These are phyloP conservation scores for Rhabdomys pumilio DNA, from an alignment of 2,797 vertebrate species.

Conservation along the genomic window DNA sequence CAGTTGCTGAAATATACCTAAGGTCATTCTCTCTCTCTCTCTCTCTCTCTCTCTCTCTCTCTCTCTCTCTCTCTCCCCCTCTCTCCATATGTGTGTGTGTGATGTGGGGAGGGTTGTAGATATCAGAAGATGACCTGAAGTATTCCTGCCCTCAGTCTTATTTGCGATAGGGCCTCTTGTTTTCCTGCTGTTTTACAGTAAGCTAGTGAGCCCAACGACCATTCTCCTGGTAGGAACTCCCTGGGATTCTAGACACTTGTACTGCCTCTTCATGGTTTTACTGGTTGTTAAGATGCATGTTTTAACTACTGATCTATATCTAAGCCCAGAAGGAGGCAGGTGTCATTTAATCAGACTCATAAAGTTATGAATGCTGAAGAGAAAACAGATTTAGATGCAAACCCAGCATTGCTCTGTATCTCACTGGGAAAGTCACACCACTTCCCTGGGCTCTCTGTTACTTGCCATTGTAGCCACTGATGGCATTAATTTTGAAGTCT, in stretches of 20 bases:
- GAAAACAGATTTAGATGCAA: constrained; percentile 1
- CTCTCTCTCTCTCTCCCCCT: background rate
- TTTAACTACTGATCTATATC: background rate
- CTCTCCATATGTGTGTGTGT: background rate
- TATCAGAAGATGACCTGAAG: background rate
- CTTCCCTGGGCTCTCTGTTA: background rate
- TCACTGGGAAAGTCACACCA: background rate
- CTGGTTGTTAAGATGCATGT: background rate
- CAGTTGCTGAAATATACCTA: background rate
- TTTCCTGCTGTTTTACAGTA: background rate
- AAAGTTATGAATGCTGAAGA: background rate
- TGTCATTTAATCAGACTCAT: constrained; percentile 22
- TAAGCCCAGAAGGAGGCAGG: background rate
- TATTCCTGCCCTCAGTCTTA: background rate
- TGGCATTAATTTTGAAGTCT: background rate
- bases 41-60: background rate
- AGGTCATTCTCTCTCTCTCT: background rate
- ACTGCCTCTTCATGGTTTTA: background rate
- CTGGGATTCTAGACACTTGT: background rate
- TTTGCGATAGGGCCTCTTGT: background rate
- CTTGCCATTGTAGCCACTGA: background rate
- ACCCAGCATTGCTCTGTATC: background rate
- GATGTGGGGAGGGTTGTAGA: background rate
- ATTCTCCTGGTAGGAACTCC: background rate
- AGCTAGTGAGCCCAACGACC: too few relatives aligned